These are phyloP conservation scores for Argynnis bischoffii DNA, from an alignment of 2,888 invertebrate species.

Conservation along the genomic window DNA sequence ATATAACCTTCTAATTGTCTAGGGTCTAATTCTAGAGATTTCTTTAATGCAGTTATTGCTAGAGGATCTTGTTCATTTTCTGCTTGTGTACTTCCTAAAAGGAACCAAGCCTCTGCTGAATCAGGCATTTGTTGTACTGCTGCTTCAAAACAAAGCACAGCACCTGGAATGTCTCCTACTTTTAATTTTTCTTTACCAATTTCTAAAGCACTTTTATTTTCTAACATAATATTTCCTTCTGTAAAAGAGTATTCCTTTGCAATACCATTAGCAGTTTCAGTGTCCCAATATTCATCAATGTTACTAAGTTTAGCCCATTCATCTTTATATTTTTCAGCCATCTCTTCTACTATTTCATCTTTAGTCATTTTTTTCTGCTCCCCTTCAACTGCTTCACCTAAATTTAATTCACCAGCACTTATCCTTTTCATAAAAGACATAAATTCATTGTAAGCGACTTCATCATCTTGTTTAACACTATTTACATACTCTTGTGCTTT, in stretches of 20 bases:
- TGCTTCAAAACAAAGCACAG: conserved; percentile 97
- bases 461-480: conserved; percentile 83
- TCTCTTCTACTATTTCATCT: conserved; percentile 73
- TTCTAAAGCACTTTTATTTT: conserved; percentile 89
- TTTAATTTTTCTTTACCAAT: conserved; percentile 92
- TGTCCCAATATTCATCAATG: conserved; percentile 85
- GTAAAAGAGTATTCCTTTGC: conserved; percentile 89
- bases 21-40: conserved; percentile 90
- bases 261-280: conserved; percentile 74
- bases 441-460: conserved; percentile 89
- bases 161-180: conserved; percentile 96
- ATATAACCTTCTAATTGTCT: conserved; percentile 92
- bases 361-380: conserved; percentile 65
- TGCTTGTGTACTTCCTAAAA: conserved; percentile 95
- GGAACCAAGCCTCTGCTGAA: conserved; percentile 92
- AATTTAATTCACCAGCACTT: conserved; percentile 84
- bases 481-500: conserved; percentile 83
- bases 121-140: conserved; percentile 92
- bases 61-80: conserved; percentile 98
- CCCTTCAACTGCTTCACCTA: conserved; percentile 73
- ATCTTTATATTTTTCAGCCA: conserved; percentile 85
- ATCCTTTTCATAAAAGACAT: conserved; percentile 92
- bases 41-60: conserved; percentile 95
- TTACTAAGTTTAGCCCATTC: conserved; percentile 91
- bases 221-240: conserved; percentile 92